Conservation (phyloP, 2,888 invertebrate genomes). For the Lasioglossum leucozonium region DNA sequence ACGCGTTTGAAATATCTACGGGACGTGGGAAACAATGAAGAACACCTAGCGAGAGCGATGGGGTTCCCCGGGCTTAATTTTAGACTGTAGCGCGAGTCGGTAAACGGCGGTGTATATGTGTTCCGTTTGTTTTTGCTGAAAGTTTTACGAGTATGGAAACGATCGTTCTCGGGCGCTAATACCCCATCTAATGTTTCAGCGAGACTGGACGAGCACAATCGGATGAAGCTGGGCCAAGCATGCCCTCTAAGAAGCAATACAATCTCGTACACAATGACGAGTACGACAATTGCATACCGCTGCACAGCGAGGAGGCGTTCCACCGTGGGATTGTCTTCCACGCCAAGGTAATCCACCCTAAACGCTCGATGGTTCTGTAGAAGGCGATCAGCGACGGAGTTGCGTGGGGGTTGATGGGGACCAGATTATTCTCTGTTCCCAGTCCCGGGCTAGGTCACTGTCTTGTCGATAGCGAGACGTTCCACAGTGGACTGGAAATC, state of each 20-base stretch:
- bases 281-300: constrained; percentile 97
- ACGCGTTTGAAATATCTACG: not conserved
- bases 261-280: constrained; percentile 98
- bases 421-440: not conserved
- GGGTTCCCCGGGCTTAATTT: constrained; percentile 30
- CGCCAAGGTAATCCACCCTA: constrained; percentile 91
- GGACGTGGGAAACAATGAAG: constrained; percentile 9
- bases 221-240: constrained; percentile 86
- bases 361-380: not conserved
- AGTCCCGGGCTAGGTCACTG: not conserved
- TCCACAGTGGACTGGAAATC: not conserved
- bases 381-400: not conserved
- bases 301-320: constrained; percentile 98
- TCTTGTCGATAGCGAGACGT: not conserved
- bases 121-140: constrained; percentile 32
- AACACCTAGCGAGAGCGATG: constrained; percentile 8
- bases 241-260: constrained; percentile 96
- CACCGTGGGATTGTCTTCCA: constrained; percentile 98
- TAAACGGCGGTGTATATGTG: not conserved
- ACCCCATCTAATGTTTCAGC: constrained; percentile 75
- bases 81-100: not conserved
- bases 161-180: constrained; percentile 19
- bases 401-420: not conserved
- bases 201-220: constrained; percentile 81
- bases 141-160: constrained; percentile 20